Evolutionary conservation across 2,797 vertebrate species (phyloP).

Genomic region (Coendou prehensilis): DNA sequence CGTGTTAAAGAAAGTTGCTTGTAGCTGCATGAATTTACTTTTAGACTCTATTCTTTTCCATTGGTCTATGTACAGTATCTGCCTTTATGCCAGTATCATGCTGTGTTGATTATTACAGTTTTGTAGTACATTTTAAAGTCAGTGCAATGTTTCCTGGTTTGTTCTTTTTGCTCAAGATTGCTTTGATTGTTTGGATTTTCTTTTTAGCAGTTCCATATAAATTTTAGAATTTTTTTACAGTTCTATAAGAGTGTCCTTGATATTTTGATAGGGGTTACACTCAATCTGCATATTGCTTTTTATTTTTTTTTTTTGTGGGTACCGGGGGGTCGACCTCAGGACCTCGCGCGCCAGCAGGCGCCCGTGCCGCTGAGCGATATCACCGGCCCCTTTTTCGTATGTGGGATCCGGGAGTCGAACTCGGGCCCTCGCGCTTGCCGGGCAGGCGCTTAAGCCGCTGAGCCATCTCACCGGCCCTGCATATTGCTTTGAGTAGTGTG

Average conservation of each 20-base stretch:
- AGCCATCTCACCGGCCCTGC: too few species aligned
- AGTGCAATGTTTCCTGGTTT: neutral
- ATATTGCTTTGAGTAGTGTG: neutral
- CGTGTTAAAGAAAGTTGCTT: neutral
- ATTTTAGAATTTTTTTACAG: neutral
- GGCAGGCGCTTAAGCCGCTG: too few species aligned
- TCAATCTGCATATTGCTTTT: neutral
- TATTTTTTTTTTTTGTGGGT: too few species aligned
- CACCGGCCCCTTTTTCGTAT: too few species aligned
- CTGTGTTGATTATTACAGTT: neutral
- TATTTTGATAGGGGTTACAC: neutral
- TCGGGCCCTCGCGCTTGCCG: too few species aligned
- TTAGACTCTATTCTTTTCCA: neutral
- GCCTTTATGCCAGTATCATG: neutral
- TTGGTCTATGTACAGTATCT: neutral
- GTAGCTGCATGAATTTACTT: neutral
- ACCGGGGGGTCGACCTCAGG: too few species aligned
- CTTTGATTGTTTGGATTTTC: neutral
- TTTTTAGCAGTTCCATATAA: neutral
- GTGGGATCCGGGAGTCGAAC: too few species aligned
- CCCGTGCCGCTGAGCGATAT: too few species aligned
- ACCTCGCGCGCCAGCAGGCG: too few species aligned
- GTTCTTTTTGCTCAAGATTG: neutral
- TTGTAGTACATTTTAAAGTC: neutral
- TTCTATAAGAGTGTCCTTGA: neutral